Evolutionary conservation across 2,113 vertebrate species (phyloP).

Genomic region (Colistium nudipinnis): DNA sequence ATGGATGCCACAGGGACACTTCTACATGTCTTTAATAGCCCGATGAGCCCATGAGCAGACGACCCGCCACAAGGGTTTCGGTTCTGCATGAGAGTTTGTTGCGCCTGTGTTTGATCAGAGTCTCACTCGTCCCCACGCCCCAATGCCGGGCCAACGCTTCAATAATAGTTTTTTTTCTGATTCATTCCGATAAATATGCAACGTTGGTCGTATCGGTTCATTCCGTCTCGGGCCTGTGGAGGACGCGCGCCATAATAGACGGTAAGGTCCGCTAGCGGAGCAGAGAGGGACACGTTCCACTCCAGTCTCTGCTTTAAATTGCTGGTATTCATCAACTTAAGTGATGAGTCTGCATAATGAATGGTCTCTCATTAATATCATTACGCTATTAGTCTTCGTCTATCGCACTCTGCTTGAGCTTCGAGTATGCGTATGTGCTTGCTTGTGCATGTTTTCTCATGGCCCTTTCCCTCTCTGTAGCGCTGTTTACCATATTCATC

Average conservation of each 20-base stretch:
- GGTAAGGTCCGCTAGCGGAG: conserved; percentile 67
- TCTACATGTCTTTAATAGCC: too few relatives aligned
- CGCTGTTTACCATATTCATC: not conserved
- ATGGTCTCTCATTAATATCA: conserved; percentile 77
- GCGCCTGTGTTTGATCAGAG: conserved; percentile 12
- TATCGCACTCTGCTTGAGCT: conserved; percentile 27
- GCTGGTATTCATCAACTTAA: conserved; percentile 78
- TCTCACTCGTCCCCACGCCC: conserved; percentile 1
- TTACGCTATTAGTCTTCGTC: conserved; percentile 66
- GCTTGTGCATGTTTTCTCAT: not conserved
- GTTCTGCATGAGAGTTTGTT: not conserved
- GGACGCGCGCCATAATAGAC: conserved; percentile 59
- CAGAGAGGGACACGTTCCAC: conserved; percentile 67
- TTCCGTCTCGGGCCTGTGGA: conserved; percentile 35
- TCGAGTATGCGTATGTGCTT: conserved; percentile 18
- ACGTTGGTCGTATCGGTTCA: conserved; percentile 13
- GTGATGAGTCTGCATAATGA: conserved; percentile 76
- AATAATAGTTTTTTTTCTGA: conserved; percentile 19
- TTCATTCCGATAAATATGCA: conserved; percentile 17
- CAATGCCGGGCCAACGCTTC: too few relatives aligned
- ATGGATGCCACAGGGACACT: too few relatives aligned
- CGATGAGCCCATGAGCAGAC: not conserved
- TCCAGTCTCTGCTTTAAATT: conserved; percentile 72
- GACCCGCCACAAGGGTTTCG: too few relatives aligned
- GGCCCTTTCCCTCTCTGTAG: not conserved